Evolutionary conservation across 1,140 invertebrate genomes (phyloP).

Genomic region (Agraylea sexmaculata): DNA sequence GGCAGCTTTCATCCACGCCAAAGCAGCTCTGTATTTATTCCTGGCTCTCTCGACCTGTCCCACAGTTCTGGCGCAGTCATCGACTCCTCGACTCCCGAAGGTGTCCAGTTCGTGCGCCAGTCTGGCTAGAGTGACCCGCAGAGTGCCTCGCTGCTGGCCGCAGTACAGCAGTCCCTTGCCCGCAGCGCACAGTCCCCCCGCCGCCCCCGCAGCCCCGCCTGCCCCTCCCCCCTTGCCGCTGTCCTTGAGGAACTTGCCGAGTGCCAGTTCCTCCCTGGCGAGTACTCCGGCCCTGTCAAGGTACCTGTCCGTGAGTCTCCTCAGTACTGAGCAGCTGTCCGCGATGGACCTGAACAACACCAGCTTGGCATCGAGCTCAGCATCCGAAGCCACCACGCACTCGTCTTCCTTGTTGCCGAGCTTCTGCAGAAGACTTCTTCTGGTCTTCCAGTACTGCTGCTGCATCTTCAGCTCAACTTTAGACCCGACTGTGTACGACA

Average conservation of each 20-base stretch:
- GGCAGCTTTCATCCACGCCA: conserved; percentile 98
- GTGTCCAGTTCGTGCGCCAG: conserved; percentile 96
- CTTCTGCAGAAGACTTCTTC: conserved; percentile 88
- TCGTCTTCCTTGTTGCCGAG: conserved; percentile 97
- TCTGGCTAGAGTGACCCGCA: conserved; percentile 76
- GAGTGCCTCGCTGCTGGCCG: conserved; percentile 84
- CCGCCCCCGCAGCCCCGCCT: conserved; percentile 66
- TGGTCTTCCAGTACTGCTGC: conserved; percentile 97
- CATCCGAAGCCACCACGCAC: conserved; percentile 89
- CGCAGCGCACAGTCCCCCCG: conserved; percentile 85
- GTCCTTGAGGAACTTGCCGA: conserved; percentile 91
- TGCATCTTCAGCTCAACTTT: too few species aligned
- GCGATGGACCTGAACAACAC: conserved; percentile 94
- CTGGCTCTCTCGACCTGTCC: conserved; percentile 88
- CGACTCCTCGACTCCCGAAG: conserved; percentile 85
- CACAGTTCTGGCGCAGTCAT: conserved; percentile 84
- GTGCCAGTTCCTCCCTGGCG: conserved; percentile 89
- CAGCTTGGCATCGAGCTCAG: conserved; percentile 92
- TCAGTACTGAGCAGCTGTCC: conserved; percentile 77
- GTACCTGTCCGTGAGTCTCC: conserved; percentile 86
- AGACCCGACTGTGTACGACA: too few species aligned
- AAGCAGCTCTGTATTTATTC: conserved; percentile 90
- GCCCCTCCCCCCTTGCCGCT: conserved; percentile 85
- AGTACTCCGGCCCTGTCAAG: conserved; percentile 88
- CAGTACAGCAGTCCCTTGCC: conserved; percentile 91